Evolutionary conservation across 64 coral and sea anemone species (phyloP).

Genomic region (Cladopsammia gracilis): DNA sequence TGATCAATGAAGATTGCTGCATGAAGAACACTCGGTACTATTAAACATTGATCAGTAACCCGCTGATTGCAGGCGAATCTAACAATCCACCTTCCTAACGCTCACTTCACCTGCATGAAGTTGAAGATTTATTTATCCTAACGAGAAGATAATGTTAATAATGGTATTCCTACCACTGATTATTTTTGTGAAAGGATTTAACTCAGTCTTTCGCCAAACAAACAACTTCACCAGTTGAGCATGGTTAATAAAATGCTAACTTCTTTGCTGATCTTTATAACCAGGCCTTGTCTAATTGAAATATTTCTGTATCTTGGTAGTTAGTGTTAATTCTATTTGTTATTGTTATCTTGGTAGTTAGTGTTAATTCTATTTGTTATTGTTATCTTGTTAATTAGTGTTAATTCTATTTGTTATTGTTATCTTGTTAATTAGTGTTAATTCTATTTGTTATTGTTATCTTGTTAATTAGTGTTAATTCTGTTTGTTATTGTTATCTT

Average conservation of each 20-base stretch:
- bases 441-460: no score
- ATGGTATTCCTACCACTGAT: background rate
- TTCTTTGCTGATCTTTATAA: background rate
- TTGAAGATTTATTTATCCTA: background rate
- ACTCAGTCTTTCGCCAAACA: background rate
- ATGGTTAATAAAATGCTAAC: background rate
- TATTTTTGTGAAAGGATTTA: background rate
- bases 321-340: no score
- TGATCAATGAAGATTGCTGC: background rate
- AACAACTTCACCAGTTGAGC: background rate
- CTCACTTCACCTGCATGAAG: background rate
- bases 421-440: no score
- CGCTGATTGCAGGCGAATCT: background rate
- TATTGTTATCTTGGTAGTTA: no score
- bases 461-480: no score
- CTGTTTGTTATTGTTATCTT: no score
- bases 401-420: no score
- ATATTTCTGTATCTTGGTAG: background rate
- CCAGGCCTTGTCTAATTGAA: background rate
- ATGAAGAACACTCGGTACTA: background rate
- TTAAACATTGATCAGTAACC: constrained; percentile 11
- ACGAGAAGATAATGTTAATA: background rate
- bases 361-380: no score
- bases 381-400: no score
- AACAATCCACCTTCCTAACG: background rate